Percentiles rank a stretch among this genome's conserved stretches.
Conservation (phyloP, 1,140 invertebrate genomes). For the Paracyclopina nana region DNA sequence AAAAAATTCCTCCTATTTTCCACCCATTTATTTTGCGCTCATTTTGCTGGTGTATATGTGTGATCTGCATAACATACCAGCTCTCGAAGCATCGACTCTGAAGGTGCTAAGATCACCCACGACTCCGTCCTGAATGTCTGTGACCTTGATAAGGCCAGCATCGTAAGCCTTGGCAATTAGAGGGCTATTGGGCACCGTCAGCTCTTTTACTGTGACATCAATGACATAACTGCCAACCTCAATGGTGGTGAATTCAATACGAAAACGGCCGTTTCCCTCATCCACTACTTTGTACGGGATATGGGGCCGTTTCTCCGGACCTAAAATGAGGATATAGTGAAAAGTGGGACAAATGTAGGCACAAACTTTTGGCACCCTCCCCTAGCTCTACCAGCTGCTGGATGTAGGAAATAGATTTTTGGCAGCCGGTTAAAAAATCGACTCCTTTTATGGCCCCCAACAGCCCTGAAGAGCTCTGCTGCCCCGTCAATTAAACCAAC, state of each 20-base stretch:
- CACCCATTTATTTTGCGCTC: too few relatives aligned
- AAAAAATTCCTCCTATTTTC: too few relatives aligned
- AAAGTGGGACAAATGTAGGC: not conserved
- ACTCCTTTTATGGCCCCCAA: too few relatives aligned
- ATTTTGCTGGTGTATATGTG: too few relatives aligned
- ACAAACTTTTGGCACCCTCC: too few relatives aligned
- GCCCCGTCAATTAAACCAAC: too few relatives aligned
- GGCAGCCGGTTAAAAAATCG: too few relatives aligned
- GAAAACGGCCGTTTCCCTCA: constrained; percentile 11
- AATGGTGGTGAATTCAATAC: constrained; percentile 47
- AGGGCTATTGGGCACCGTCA: constrained; percentile 46
- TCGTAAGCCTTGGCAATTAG: constrained; percentile 82
- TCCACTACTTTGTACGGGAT: constrained; percentile 15
- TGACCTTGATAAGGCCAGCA: constrained; percentile 68
- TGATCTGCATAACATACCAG: too few relatives aligned
- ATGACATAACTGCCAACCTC: constrained; percentile 79
- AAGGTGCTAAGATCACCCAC: constrained; percentile 82
- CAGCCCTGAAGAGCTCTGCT: too few relatives aligned
- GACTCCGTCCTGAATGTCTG: constrained; percentile 63
- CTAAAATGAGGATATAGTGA: constrained; percentile 1
- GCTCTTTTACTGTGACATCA: constrained; percentile 51
- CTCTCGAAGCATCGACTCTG: too few relatives aligned
- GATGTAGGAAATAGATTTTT: too few relatives aligned
- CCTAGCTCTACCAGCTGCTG: too few relatives aligned
- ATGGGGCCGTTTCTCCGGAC: constrained; percentile 14